These are phyloP conservation scores for Aphelocoma californica DNA, from an alignment of 2,797 vertebrate species.

Conservation along the genomic window DNA sequence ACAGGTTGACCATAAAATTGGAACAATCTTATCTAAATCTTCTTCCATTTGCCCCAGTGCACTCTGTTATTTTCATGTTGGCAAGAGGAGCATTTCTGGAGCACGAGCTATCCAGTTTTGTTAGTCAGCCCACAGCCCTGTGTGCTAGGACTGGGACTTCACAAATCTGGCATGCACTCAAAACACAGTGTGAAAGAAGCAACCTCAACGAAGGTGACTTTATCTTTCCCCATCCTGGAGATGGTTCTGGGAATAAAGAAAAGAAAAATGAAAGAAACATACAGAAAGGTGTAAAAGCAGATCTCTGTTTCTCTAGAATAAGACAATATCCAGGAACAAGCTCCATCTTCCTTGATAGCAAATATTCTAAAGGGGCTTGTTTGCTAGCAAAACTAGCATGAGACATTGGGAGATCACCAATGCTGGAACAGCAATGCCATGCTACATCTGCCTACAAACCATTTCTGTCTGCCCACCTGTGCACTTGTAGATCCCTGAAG, in stretches of 20 bases:
- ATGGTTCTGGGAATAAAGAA: neutral
- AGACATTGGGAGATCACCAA: neutral
- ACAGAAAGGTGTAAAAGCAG: neutral
- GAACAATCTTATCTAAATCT: neutral
- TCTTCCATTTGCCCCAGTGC: neutral
- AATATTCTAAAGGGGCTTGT: neutral
- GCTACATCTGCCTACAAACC: neutral
- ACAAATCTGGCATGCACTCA: neutral
- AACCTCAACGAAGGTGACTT: neutral
- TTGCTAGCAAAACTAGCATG: neutral
- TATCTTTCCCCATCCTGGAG: neutral
- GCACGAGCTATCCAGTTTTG: neutral
- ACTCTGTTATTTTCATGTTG: neutral
- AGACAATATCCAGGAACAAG: neutral
- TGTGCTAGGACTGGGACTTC: neutral
- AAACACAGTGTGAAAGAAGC: neutral
- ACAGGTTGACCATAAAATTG: neutral
- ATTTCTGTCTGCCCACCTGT: neutral
- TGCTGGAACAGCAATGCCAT: neutral
- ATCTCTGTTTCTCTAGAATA: neutral
- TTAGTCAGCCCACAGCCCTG: neutral
- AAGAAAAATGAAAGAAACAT: neutral
- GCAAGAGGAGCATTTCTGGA: neutral
- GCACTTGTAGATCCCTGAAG: neutral
- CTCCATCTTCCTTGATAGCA: neutral